Evolutionary conservation across 1,140 invertebrate genomes (phyloP), one percentile per base, ranked within the genome.

Genomic region (Patella vulgata): DNA sequence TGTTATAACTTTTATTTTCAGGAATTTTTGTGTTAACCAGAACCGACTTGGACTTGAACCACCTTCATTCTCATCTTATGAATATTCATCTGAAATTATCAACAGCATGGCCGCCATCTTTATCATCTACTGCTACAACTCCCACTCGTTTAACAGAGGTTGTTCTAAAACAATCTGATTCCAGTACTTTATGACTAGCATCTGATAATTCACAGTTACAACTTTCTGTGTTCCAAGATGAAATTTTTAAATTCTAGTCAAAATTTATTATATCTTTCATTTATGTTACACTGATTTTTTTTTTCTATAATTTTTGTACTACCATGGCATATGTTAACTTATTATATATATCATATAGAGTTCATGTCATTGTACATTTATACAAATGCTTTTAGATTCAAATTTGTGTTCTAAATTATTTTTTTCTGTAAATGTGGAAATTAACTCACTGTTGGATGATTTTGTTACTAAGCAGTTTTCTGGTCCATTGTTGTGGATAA

Each of bases 11-110:
- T 66, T 64, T 74, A 11, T 71, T 80, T 80, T 23, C 83, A 89
- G 89, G 89, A 63, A 85, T 89, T 75, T 87, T 90, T 64, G 88
- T 89, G 0, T 86, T 90, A 59, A 89, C 88, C 2, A 85, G 86
- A 19, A 81, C 87, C 0, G 88, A 89, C 61, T 81, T 87, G 59
- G 90, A 91, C 75, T 84, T 91, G 65, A 85, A 85, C 3, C 88
- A 90, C 56, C 87, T 90, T 40, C 89, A 89, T 70, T 85, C 85
- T 43, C 87, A 87, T 77, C 75, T 92, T 47, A 88, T 89, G 86
- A 89, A 90, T 71, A 87, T 88, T 60, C 88, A 90, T 54, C 88
- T 90, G 70, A 88, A 90, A 81, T 69, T 81, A 84, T 86, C 2
- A 86, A 87, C 64, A 21, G 59, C 55, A 31, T 58, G 56, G 36